Evolutionary conservation across 1,140 invertebrate genomes (phyloP).

Genomic region (Danaus melanippus): DNA sequence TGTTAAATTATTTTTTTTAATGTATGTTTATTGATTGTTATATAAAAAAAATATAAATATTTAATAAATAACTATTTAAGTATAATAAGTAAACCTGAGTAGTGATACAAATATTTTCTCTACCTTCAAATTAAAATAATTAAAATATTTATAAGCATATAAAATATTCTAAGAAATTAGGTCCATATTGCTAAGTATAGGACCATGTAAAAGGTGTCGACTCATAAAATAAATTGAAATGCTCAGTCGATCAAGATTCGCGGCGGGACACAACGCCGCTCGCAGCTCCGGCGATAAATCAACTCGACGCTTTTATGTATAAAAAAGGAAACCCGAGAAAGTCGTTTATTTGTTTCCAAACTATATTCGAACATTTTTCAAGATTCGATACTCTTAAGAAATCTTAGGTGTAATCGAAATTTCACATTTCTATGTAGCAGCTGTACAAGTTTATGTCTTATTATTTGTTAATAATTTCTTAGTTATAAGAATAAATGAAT

Average conservation of each 20-base stretch:
- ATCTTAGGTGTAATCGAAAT: slow-evolving; percentile 53
- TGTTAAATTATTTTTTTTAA: no score
- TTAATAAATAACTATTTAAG: no score
- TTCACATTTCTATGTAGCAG: slow-evolving; percentile 36
- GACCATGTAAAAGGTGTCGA: slow-evolving; percentile 45
- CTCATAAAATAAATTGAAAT: slow-evolving; percentile 68
- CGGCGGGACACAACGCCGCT: slow-evolving; percentile 46
- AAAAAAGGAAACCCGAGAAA: slow-evolving; percentile 57
- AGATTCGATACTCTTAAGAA: slow-evolving; percentile 55
- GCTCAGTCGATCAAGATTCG: slow-evolving; percentile 59
- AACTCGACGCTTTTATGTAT: slow-evolving; percentile 62
- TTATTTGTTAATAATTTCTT: no score
- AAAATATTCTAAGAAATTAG: no score
- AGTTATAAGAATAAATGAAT: no score
- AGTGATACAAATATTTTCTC: no score
- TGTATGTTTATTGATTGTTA: no score
- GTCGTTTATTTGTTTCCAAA: slow-evolving; percentile 67
- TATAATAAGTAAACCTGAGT: no score
- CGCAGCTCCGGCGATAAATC: slow-evolving; percentile 56
- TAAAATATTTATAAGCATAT: no score
- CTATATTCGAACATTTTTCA: slow-evolving; percentile 52
- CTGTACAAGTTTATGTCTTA: no score
- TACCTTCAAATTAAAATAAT: no score
- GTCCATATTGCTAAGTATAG: slow-evolving; percentile 15
- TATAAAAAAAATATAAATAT: no score